These are phyloP conservation scores for Lasioglossum albipes DNA, from an alignment of 1,140 invertebrate genomes.

Conservation along the genomic window DNA sequence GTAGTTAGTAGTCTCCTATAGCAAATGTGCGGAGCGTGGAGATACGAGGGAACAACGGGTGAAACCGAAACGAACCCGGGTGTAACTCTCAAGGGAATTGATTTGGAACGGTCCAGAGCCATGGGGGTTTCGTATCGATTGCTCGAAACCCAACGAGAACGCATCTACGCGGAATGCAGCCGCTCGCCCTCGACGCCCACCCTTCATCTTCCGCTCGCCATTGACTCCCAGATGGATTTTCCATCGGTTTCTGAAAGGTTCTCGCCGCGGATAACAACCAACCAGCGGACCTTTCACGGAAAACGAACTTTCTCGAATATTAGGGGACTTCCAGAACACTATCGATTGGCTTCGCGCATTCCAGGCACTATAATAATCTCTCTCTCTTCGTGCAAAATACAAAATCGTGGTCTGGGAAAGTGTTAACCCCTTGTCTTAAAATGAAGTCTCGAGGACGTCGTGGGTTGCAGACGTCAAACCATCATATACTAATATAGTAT, in stretches of 20 bases:
- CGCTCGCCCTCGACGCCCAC: conserved; percentile 25
- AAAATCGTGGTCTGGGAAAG: too few relatives aligned
- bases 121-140: conserved; percentile 70
- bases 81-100: conserved; percentile 67
- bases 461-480: too few relatives aligned
- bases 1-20: conserved; percentile 62
- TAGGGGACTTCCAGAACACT: not conserved
- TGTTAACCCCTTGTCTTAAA: too few relatives aligned
- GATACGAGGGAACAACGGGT: conserved; percentile 22
- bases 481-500: too few relatives aligned
- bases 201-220: conserved; percentile 39
- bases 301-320: not conserved
- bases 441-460: too few relatives aligned
- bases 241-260: conserved; percentile 39
- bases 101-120: conserved; percentile 64
- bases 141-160: conserved; percentile 47
- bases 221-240: conserved; percentile 55
- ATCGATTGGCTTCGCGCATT: not conserved
- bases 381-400: too few relatives aligned
- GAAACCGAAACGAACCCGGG: conserved; percentile 57
- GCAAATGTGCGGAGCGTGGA: conserved; percentile 21
- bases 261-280: conserved; percentile 24
- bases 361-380: too few relatives aligned
- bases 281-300: conserved; percentile 9
- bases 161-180: conserved; percentile 42